These are phyloP conservation scores for Alauda arvensis DNA, from an alignment of 2,797 vertebrate species.

Conservation along the genomic window DNA sequence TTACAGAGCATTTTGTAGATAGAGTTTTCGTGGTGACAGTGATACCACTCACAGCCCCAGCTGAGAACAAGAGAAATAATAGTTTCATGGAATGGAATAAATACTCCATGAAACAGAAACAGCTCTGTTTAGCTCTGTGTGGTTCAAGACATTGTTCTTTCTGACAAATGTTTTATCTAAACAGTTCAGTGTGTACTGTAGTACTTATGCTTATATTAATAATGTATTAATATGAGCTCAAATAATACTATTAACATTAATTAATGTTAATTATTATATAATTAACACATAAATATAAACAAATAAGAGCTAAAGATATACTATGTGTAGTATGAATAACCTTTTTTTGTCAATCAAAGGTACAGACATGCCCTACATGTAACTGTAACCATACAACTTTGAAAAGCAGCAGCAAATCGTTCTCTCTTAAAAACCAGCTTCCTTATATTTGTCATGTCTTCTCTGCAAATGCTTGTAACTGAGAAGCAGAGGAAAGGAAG, in stretches of 20 bases:
- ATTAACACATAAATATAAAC: too few species aligned
- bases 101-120: neutral
- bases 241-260: too few species aligned
- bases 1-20: constrained; percentile 7
- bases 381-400: neutral
- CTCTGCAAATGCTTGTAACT: neutral
- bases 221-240: too few species aligned
- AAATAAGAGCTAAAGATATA: neutral
- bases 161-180: neutral
- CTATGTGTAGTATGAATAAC: neutral
- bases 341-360: neutral
- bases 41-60: neutral
- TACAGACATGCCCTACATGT: neutral
- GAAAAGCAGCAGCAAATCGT: neutral
- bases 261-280: too few species aligned
- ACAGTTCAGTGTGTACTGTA: neutral
- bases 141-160: neutral
- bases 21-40: neutral
- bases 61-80: neutral
- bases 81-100: neutral
- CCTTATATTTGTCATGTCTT: neutral
- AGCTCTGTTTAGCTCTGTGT: neutral
- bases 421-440: neutral
- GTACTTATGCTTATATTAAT: neutral
- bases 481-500: neutral